A percentile compares a stretch with the other conserved stretches of the same genome.
These are phyloP conservation scores for Araneus ventricosus DNA, from an alignment of 1,140 invertebrate species.

Conservation along the genomic window DNA sequence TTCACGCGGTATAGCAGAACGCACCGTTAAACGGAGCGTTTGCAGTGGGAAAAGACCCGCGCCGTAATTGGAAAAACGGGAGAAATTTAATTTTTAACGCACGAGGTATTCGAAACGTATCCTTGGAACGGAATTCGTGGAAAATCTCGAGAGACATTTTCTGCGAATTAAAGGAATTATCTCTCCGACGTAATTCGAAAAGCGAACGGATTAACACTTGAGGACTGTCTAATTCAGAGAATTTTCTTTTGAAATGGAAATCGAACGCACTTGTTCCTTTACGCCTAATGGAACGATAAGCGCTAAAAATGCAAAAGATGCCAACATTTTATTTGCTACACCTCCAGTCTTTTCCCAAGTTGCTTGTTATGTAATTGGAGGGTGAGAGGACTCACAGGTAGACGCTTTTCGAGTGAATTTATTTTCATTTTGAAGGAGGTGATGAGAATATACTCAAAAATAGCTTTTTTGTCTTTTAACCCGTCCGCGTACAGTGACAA, in stretches of 20 bases:
- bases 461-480: no score
- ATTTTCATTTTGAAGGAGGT: neutral
- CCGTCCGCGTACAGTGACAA: no score
- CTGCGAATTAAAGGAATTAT: conserved; percentile 29
- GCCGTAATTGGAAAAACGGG: conserved; percentile 26
- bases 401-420: neutral
- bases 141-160: conserved; percentile 26
- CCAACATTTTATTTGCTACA: neutral
- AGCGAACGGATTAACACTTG: conserved; percentile 35
- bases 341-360: neutral
- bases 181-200: neutral
- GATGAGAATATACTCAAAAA: neutral
- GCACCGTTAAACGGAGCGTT: conserved; percentile 17
- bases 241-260: neutral
- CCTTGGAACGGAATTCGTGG: neutral
- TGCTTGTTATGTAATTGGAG: neutral
- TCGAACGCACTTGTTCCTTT: neutral
- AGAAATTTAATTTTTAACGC: conserved; percentile 41
- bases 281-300: conserved; percentile 7
- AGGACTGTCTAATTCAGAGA: conserved; percentile 8
- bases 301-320: conserved; percentile 13
- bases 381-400: neutral
- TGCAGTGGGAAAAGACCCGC: neutral
- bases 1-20: conserved; percentile 13
- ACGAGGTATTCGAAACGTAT: neutral